Base-by-base conservation (phyloP, 2,888 invertebrate genomes). In the Cephus spinipes region DNA sequence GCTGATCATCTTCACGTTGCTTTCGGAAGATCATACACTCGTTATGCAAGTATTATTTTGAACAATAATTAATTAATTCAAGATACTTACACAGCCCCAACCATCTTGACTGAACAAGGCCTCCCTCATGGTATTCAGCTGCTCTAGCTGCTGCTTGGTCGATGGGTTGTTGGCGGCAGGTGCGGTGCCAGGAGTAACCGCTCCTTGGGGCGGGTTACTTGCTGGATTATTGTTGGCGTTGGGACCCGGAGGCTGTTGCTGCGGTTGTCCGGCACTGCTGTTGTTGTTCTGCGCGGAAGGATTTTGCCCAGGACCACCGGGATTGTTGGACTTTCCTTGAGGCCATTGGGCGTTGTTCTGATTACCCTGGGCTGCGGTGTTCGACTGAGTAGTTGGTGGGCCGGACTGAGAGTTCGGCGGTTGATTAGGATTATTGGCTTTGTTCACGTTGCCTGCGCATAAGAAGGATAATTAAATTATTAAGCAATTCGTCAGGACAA, bases 21-120 rank as follows among this genome's bases (percentile, higher is more conserved):
- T 55, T 55, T 55, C 55, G 55, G 55, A 55, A 55, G 55, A 55
- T 55, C 40, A 23, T 40, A 40, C 23, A 6, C 15, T 40, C 23
- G 55, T 55, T 55, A 81, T 74, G 79, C 78, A 80, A 75, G 78
- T 76, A 81, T 3, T 74, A 35, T 31, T 75, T 77, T 74, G 31
- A 35, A 35, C 74, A 76, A 68, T 23, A 55, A 23, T 55, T 55
- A 6, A 23, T 23, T 55, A 9, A 55, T 9, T 23, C 9, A 31
- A 31, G 79, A 76, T 81, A 95, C 95, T 95, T 93, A 96, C 96
- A 86, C 97, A 97, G 82, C 98, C 97, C 98, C 98, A 98, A 84
- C 98, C 98, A 91, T 98, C 98, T 90, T 96, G 96, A 91, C 97
- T 96, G 91, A 96, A 97, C 80, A 98, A 94, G 76, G 97, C 97